Evolutionary conservation across 2,888 invertebrate genomes (phyloP).

Genomic region (Sinodicranocentrus sp.): DNA sequence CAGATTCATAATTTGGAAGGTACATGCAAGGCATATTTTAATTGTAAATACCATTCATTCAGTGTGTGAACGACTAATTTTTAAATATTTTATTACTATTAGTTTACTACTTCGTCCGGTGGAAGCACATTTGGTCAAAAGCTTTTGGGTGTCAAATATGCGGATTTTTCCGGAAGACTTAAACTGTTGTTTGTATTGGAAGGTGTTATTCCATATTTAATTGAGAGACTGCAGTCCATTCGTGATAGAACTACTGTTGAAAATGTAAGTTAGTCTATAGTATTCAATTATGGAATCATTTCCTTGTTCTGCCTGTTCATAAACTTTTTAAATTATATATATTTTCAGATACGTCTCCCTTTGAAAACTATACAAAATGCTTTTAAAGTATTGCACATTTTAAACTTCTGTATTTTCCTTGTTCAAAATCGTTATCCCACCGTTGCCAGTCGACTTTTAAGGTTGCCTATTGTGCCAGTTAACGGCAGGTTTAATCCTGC

Average conservation of each 20-base stretch:
- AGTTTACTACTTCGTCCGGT: slow-evolving; percentile 45
- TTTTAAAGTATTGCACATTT: slow-evolving; percentile 42
- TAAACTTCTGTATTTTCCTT: slow-evolving; percentile 72
- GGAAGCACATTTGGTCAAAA: slow-evolving; percentile 60
- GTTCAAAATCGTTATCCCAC: slow-evolving; percentile 73
- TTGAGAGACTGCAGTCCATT: slow-evolving; percentile 56
- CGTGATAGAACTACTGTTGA: not conserved
- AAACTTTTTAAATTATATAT: not conserved
- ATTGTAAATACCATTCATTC: not conserved
- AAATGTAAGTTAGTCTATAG: slow-evolving; percentile 1
- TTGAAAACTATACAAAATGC: slow-evolving; percentile 32
- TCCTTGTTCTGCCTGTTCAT: not conserved
- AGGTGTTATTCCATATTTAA: slow-evolving; percentile 61
- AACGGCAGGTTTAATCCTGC: slow-evolving; percentile 46
- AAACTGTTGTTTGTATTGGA: slow-evolving; percentile 64
- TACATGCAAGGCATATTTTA: slow-evolving; percentile 29
- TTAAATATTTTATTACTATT: not conserved
- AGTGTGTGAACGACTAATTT: not conserved
- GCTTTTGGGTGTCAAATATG: slow-evolving; percentile 68
- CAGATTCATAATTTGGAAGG: slow-evolving; percentile 71
- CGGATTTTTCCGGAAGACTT: slow-evolving; percentile 28
- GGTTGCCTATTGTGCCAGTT: slow-evolving; percentile 64
- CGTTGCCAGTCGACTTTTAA: slow-evolving; percentile 52
- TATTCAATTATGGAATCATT: not conserved
- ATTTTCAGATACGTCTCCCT: slow-evolving; percentile 55